Percentiles rank a stretch among this genome's conserved stretches.
Evolutionary conservation across 2,113 vertebrate genomes (phyloP).

Genomic region (Pedetes capensis): DNA sequence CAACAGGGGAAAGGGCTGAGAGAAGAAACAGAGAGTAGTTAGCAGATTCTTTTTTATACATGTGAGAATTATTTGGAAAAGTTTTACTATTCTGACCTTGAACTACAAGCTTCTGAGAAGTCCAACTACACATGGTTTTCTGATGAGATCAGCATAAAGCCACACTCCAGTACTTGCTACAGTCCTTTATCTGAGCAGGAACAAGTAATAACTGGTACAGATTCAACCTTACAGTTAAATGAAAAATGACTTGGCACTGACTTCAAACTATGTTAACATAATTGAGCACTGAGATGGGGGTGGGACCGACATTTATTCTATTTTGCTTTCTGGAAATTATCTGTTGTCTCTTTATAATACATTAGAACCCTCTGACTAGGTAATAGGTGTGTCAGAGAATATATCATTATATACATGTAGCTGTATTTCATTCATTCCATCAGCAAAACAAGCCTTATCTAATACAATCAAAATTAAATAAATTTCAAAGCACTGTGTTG

Average conservation of each 20-base stretch:
- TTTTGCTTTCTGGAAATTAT: slow-evolving; percentile 31
- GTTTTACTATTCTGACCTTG: slow-evolving; percentile 35
- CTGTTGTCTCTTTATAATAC: not conserved
- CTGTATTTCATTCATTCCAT: not conserved
- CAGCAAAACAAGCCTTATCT: not conserved
- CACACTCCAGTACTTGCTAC: not conserved
- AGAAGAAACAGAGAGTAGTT: not conserved
- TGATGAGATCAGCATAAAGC: slow-evolving; percentile 54
- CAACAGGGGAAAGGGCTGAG: not conserved
- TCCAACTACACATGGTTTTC: slow-evolving; percentile 44
- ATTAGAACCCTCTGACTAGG: not conserved
- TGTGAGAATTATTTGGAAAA: slow-evolving; percentile 15
- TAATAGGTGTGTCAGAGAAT: not conserved
- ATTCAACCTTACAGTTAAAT: slow-evolving; percentile 45
- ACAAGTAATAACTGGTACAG: slow-evolving; percentile 47
- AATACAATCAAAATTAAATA: not conserved
- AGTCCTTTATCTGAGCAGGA: slow-evolving; percentile 61
- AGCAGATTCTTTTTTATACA: not conserved
- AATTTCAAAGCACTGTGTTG: not conserved
- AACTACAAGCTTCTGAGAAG: slow-evolving; percentile 33
- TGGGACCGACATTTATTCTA: not conserved
- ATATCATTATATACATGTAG: not conserved
- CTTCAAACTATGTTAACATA: slow-evolving; percentile 54
- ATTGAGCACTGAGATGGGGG: not conserved
- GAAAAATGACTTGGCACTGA: slow-evolving; percentile 54